phyloP scores from a whole-genome alignment of 30 jellyfish, hydroid and myxozoan species.

The Pseudorhiza aurosa region DNA sequence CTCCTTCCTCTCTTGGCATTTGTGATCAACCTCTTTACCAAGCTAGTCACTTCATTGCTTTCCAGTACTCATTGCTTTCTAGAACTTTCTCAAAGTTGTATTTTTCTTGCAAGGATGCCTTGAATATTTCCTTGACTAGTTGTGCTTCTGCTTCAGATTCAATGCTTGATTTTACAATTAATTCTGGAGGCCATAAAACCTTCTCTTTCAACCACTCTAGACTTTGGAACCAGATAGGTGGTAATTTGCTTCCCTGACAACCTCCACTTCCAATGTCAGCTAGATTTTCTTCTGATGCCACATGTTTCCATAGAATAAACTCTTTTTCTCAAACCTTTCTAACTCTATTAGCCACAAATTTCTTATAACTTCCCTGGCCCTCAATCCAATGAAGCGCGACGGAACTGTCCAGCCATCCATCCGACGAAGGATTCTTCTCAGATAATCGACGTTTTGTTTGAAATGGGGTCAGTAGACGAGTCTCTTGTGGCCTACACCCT shows the following conservation, averaged over 20 bases:
- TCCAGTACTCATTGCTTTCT: constrained; percentile 16
- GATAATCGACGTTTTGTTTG: too few relatives aligned
- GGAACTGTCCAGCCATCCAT: constrained; percentile 71
- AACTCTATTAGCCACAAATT: constrained; percentile 69
- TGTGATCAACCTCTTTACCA: constrained; percentile 46
- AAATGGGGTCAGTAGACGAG: too few relatives aligned
- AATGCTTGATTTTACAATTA: constrained; percentile 8
- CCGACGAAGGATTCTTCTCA: too few relatives aligned
- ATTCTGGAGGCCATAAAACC: constrained; percentile 55
- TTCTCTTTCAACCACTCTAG: constrained; percentile 49
- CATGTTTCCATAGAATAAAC: constrained; percentile 62
- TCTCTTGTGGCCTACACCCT: too few relatives aligned
- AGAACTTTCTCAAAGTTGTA: constrained; percentile 9
- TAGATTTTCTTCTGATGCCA: constrained; percentile 34
- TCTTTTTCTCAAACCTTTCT: constrained; percentile 28
- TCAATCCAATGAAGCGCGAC: constrained; percentile 73
- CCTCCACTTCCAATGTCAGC: constrained; percentile 80
- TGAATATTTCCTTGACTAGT: constrained; percentile 13
- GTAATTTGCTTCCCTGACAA: constrained; percentile 4
- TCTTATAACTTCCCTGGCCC: constrained; percentile 60
- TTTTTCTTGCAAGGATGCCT: constrained; percentile 5
- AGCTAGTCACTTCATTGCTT: constrained; percentile 25
- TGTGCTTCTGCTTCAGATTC: constrained; percentile 60
- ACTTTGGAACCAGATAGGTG: constrained; percentile 44
- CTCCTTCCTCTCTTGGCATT: constrained; percentile 31